Percentiles rank a stretch among this genome's conserved stretches.
These are phyloP conservation scores for Semicossyphus pulcher DNA, from an alignment of 2,113 vertebrate species.

Conservation along the genomic window DNA sequence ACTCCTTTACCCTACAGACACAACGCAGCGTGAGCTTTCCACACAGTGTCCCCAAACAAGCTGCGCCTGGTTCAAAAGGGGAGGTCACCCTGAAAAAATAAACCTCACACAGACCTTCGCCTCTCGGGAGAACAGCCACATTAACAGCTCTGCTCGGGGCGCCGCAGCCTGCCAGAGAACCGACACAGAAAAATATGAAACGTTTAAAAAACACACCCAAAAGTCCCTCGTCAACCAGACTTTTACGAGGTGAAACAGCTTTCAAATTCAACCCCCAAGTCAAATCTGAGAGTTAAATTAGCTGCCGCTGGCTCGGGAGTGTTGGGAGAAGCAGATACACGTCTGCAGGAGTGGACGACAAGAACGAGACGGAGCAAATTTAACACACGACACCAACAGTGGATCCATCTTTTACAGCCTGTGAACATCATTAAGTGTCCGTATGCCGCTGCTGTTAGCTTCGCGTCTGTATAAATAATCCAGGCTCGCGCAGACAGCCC, in stretches of 20 bases:
- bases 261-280: slow-evolving; percentile 46
- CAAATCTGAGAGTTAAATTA: slow-evolving; percentile 58
- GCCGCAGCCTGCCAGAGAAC: slow-evolving; percentile 30
- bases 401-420: background rate
- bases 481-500: slow-evolving; percentile 45
- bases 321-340: background rate
- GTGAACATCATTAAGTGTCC: slow-evolving; percentile 9
- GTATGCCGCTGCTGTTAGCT: background rate
- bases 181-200: background rate
- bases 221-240: background rate
- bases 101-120: slow-evolving; percentile 34
- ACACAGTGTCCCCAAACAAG: slow-evolving; percentile 36
- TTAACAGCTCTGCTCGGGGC: slow-evolving; percentile 39
- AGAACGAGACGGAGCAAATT: background rate
- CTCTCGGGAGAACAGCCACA: slow-evolving; percentile 41
- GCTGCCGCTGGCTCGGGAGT: slow-evolving; percentile 3
- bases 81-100: slow-evolving; percentile 56
- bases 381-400: background rate
- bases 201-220: background rate
- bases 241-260: slow-evolving; percentile 32
- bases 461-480: slow-evolving; percentile 43
- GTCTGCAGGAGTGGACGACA: background rate
- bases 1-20: slow-evolving; percentile 50
- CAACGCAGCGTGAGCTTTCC: slow-evolving; percentile 34
- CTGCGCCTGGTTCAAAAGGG: slow-evolving; percentile 28